Evolutionary conservation across 1,140 invertebrate species (phyloP), one percentile per base, ranked within the genome.

Genomic region (Portunus trituberculatus): DNA sequence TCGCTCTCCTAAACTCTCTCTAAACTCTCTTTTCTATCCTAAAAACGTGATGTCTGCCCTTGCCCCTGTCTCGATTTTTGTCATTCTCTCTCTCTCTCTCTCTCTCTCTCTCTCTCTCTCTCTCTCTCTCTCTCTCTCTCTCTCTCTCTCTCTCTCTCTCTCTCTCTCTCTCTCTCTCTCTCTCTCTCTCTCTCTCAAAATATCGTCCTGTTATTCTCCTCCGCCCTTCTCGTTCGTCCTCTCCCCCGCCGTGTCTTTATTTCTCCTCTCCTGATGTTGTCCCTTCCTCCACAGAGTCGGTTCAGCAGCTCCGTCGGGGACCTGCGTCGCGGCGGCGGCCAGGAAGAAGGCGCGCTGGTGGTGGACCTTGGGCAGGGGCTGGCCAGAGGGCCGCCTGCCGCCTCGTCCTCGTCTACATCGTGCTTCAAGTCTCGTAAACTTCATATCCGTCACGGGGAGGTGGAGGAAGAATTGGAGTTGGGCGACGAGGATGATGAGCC

Each of bases 271-370:
- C 83, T 84, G 28, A 32, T n/a, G 4, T 84, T 25, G 16, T 84
- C 48, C 82, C 7, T 86, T 82, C 46, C 45, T 83, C 83, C 39
- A 16, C 88, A 94, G 93, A 39, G 93, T 91, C 59, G 88, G 29
- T 94, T 91, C 89, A 94, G 88, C 39, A 83, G 93, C 67, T 94
- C 93, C 0, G 93, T 91, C 4, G 93, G 93, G 20, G 93, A 94
- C 89, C 48, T 94, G 59, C 32, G 93, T 20, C 93, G 88, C 29
- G 93, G 88, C 31, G 67, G 59, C 4, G 39, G 67, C 12, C n/a
- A 83, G 0, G 87, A 82, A 14, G 25, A 45, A 20, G 93, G 46
- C 7, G 93, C 14, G 16, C 86, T 89, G 48, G 16, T 94, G 16
- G 52, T 89, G 48, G 39, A 93, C n/a, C 89, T 86, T 16, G 93